phyloP scores from a whole-genome alignment of 2,113 vertebrate genomes.

The Callorhinus ursinus region DNA sequence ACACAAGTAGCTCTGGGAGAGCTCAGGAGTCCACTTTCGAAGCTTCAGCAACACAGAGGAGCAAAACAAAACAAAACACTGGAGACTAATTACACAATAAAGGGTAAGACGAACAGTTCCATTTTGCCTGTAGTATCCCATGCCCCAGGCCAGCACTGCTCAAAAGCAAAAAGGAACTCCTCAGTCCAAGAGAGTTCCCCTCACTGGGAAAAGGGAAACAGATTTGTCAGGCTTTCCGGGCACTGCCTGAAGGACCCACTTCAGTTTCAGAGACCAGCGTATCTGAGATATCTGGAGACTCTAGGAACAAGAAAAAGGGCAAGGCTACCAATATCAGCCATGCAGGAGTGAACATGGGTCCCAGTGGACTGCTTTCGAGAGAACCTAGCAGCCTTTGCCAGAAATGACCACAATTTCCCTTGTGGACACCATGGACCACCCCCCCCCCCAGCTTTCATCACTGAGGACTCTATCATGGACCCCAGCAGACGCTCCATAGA shows the following conservation, averaged over 20 bases:
- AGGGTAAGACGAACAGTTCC: fast-evolving
- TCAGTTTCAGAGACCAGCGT: neutral
- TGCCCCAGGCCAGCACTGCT: neutral
- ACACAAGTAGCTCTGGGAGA: neutral
- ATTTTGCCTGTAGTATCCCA: neutral
- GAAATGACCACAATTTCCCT: neutral
- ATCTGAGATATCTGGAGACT: neutral
- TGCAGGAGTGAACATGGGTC: neutral
- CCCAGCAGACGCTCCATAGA: neutral
- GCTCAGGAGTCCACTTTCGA: neutral
- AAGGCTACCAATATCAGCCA: neutral
- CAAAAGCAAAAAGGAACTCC: too few relatives aligned
- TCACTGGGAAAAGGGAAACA: too few relatives aligned
- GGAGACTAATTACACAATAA: neutral
- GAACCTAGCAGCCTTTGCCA: neutral
- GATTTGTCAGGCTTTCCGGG: neutral
- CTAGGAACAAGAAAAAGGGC: neutral
- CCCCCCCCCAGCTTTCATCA: neutral
- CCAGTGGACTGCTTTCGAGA: neutral
- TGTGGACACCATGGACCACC: neutral
- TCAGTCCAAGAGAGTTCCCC: neutral
- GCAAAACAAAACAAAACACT: neutral
- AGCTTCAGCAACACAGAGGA: neutral
- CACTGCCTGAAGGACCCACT: neutral
- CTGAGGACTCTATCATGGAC: neutral